These are phyloP conservation scores for Phaonia tiefii DNA, from an alignment of 2,888 invertebrate species.

Conservation along the genomic window DNA sequence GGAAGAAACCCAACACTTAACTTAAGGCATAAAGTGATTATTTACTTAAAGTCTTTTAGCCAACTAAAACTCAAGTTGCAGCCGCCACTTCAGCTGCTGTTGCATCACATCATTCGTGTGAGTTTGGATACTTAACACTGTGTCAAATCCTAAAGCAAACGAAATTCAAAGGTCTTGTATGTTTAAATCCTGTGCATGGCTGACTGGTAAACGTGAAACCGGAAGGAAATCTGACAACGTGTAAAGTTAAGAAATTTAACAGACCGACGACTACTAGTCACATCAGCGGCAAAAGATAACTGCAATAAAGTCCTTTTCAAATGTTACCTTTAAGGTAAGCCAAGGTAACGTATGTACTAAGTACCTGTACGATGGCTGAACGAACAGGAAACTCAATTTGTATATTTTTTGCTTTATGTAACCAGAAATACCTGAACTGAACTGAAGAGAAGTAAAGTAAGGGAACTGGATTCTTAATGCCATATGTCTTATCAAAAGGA, in stretches of 20 bases:
- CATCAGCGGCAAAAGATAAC: background rate
- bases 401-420: slow-evolving; percentile 1
- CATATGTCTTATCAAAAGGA: slow-evolving; percentile 27
- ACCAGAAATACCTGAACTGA: background rate
- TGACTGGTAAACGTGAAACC: slow-evolving; percentile 9
- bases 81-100: slow-evolving; percentile 12
- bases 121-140: slow-evolving; percentile 16
- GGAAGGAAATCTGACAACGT: slow-evolving; percentile 51
- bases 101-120: background rate
- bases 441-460: slow-evolving; percentile 1
- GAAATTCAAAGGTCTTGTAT: background rate
- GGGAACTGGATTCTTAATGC: slow-evolving; percentile 7
- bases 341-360: too few relatives aligned
- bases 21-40: slow-evolving; percentile 45
- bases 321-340: background rate
- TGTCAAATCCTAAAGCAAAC: background rate
- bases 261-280: background rate
- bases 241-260: slow-evolving; percentile 28
- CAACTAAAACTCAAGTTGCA: slow-evolving; percentile 41
- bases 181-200: slow-evolving; percentile 10
- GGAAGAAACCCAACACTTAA: slow-evolving; percentile 29
- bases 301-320: background rate
- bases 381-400: slow-evolving; percentile 31
- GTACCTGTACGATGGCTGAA: background rate
- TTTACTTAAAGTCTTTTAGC: slow-evolving; percentile 40